These are phyloP conservation scores for Zaprionus africanus DNA, from an alignment of 1,140 invertebrate species.

Conservation along the genomic window DNA sequence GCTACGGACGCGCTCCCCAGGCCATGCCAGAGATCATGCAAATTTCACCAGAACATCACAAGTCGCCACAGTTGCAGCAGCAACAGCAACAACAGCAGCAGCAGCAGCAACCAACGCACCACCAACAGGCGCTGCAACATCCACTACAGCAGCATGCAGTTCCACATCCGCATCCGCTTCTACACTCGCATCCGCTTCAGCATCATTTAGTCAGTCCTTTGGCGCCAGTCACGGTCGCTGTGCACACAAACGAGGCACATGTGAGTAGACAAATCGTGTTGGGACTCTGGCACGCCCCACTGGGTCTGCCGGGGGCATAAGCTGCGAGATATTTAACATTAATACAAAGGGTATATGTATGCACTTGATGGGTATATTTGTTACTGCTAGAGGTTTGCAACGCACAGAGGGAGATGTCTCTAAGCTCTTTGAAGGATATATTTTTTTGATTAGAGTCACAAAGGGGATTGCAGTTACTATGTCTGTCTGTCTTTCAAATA, in stretches of 20 bases:
- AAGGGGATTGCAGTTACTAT: not conserved
- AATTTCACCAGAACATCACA: slow-evolving; percentile 70
- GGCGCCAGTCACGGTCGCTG: slow-evolving; percentile 84
- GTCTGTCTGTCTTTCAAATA: not conserved
- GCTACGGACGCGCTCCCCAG: slow-evolving; percentile 67
- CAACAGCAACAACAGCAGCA: slow-evolving; percentile 46
- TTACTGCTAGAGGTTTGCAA: not conserved
- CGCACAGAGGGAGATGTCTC: not conserved
- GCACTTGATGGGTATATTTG: not conserved
- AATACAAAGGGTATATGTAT: not conserved
- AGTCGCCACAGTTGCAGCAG: slow-evolving; percentile 45
- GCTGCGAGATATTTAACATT: not conserved
- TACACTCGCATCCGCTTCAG: slow-evolving; percentile 44
- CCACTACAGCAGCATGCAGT: slow-evolving; percentile 36
- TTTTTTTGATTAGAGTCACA: not conserved
- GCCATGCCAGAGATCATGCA: slow-evolving; percentile 81
- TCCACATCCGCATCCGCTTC: slow-evolving; percentile 49
- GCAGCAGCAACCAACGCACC: slow-evolving; percentile 38
- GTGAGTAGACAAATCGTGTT: slow-evolving; percentile 69
- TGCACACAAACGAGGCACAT: slow-evolving; percentile 84
- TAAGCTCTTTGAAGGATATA: not conserved
- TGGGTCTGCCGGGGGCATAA: not conserved
- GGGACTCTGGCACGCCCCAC: not conserved
- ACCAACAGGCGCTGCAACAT: slow-evolving; percentile 41
- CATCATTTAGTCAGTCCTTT: slow-evolving; percentile 80